Base-by-base conservation (phyloP, 2,113 vertebrate species). In the Brachyhypopomus occidentalis region DNA sequence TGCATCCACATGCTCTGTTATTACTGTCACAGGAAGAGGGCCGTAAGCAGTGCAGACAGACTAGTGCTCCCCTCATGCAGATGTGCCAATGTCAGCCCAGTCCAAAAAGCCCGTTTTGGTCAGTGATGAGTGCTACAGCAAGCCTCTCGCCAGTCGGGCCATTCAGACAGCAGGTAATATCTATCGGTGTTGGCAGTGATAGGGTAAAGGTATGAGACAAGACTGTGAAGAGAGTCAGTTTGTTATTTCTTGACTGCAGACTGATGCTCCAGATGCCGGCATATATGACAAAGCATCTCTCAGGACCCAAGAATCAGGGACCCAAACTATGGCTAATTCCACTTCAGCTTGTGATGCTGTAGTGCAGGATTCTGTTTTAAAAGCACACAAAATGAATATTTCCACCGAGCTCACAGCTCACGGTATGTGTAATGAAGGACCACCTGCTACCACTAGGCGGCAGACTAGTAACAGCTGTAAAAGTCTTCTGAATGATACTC, bases 361-460 rank as follows among this genome's bases (percentile, higher is more conserved):
- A 0, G 87, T 91, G 23, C 96, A 97, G 81, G 96, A 95, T 56
- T 70, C 41, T 45, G 67, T 58, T 63, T 48, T 74, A 72, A 59
- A 71, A 48, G 0, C 80, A 45, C 1, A 55, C 16, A 48, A 3
- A 34, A 62, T 52, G 12, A 63, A 36, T 11, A 45, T 25, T 36
- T 38, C 8, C 7, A 30, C 67, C 36, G 17, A 23, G 36, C 55
- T 75, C 30, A 77, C 9, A 27, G 16, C 11, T 45, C 16, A n/a
- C 25, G 71, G 3, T 0, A 73, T 77, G 69, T 55, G 69, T 62
- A 84, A 75, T 52, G 22, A 64, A 64, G 16, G 4, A 41, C 70
- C 66, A 82, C 27, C 9, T 69, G 48, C 80, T 14, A 55, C 90
- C 87, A 89, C 91, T 76, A 90, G 88, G 89, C 86, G 90, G 93